phyloP scores from a whole-genome alignment of 2,113 vertebrate genomes.

The Struthio camelus region DNA sequence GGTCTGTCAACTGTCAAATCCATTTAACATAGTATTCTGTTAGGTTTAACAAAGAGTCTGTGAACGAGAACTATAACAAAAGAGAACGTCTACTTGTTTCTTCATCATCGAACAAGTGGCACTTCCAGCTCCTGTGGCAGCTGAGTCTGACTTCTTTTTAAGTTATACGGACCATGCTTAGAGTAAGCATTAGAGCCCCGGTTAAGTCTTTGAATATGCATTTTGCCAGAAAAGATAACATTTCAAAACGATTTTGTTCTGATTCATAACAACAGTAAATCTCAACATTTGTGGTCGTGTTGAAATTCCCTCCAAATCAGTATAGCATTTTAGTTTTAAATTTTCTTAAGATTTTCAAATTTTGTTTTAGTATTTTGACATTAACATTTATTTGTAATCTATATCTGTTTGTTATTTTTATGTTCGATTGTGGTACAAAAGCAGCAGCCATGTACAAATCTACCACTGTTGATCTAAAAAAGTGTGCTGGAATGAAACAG shows the following conservation, averaged over 20 bases:
- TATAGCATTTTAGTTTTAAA: background rate
- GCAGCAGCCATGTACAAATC: background rate
- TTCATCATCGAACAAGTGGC: constrained; percentile 23
- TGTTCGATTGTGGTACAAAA: background rate
- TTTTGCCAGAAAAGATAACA: background rate
- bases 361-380: background rate
- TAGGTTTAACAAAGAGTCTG: constrained; percentile 51
- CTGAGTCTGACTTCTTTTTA: background rate
- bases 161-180: background rate
- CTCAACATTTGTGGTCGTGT: background rate
- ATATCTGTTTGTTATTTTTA: background rate
- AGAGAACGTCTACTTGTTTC: constrained; percentile 6
- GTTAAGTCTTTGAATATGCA: background rate
- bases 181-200: background rate
- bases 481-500: background rate
- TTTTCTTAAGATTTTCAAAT: background rate
- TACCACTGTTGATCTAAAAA: background rate
- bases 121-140: background rate
- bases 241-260: background rate
- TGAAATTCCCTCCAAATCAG: background rate
- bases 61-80: constrained; percentile 63
- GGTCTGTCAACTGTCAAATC: constrained; percentile 70
- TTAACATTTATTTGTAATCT: background rate
- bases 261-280: background rate
- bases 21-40: constrained; percentile 70